These are phyloP conservation scores for Xiphophorus birchmanni DNA, from an alignment of 2,797 vertebrate genomes.

Conservation along the genomic window DNA sequence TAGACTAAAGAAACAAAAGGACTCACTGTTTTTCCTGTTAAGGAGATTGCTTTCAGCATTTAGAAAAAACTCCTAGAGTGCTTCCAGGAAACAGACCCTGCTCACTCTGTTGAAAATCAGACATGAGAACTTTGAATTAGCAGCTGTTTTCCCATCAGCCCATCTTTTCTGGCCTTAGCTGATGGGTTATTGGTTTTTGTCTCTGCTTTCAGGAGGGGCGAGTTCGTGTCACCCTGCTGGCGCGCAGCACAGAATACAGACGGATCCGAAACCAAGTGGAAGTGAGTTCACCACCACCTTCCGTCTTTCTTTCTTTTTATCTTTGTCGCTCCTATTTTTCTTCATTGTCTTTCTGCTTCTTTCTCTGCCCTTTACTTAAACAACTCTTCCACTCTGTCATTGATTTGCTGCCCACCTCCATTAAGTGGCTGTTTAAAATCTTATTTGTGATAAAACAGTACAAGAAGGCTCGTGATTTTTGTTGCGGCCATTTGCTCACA, in stretches of 20 bases:
- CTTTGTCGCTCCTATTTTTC: conserved; percentile 10
- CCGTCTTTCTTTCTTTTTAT: conserved; percentile 14
- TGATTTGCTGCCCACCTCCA: conserved; percentile 73
- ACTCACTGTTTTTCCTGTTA: not conserved
- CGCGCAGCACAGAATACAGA: conserved; percentile 94
- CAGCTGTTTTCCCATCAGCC: conserved; percentile 42
- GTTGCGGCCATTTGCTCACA: conserved; percentile 63
- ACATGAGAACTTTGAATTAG: conserved; percentile 39
- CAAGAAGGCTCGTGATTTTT: conserved; percentile 65
- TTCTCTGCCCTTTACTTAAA: conserved; percentile 27
- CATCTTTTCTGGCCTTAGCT: conserved; percentile 59
- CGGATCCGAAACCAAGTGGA: conserved; percentile 94
- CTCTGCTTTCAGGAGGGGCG: conserved; percentile 86
- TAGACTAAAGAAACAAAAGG: conserved; percentile 26
- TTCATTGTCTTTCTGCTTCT: conserved; percentile 16
- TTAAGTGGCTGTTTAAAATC: conserved; percentile 76
- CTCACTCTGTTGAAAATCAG: not conserved
- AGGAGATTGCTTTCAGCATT: conserved; percentile 1
- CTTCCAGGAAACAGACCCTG: not conserved
- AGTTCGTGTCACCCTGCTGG: conserved; percentile 93
- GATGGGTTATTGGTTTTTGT: conserved; percentile 65
- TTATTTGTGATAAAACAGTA: conserved; percentile 68
- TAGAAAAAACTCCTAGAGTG: not conserved
- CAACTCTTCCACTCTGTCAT: conserved; percentile 42
- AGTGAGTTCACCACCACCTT: conserved; percentile 76